Evolutionary conservation across 1,140 invertebrate genomes (phyloP).

Genomic region (Nephila pilipes): DNA sequence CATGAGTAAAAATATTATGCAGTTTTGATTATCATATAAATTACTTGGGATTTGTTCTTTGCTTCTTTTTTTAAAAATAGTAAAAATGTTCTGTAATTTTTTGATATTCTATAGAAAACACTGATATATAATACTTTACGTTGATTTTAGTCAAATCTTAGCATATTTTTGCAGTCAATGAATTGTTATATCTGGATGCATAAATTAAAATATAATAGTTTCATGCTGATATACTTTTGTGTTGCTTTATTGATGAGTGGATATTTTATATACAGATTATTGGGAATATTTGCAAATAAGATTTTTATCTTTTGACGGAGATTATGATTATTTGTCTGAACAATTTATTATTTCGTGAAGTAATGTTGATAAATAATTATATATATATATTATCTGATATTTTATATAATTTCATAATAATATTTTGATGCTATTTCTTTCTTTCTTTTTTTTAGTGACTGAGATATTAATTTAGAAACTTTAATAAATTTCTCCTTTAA

Average conservation of each 20-base stretch:
- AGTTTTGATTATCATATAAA: slow-evolving; percentile 28
- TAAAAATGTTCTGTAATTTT: not conserved
- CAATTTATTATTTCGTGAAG: not conserved
- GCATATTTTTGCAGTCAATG: not conserved
- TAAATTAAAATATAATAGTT: not conserved
- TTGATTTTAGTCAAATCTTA: not conserved
- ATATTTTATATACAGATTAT: not conserved
- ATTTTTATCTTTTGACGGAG: not conserved
- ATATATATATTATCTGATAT: slow-evolving; percentile 2
- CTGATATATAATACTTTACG: not conserved
- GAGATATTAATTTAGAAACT: no score
- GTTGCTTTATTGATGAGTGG: not conserved
- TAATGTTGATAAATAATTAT: not conserved
- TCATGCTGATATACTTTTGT: not conserved
- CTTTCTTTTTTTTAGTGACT: no score
- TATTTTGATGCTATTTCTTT: not conserved
- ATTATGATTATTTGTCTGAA: not conserved
- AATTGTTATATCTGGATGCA: slow-evolving; percentile 25
- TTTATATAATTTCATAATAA: not conserved
- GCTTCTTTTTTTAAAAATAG: not conserved
- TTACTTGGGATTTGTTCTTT: slow-evolving; percentile 23
- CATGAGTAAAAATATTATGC: not conserved
- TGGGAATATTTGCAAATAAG: not conserved
- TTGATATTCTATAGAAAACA: not conserved
- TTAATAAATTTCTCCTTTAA: no score